Evolutionary conservation across 2,888 invertebrate genomes (phyloP), one percentile per base, ranked within the genome.

Genomic region (Campopleginae sp.): DNA sequence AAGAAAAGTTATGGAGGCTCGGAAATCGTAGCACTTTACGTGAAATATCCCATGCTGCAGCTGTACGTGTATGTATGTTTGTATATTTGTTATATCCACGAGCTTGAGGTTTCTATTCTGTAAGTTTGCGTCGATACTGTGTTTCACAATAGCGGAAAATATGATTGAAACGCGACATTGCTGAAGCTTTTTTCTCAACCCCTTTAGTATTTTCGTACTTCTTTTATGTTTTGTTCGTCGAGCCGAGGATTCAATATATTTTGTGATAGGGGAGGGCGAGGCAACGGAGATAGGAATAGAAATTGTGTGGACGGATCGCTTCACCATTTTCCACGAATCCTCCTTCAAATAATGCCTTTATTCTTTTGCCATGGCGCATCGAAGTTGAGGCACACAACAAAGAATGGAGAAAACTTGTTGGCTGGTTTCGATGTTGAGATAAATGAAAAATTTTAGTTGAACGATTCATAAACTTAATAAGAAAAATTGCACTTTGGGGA

Each of bases 141-240:
- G 78, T 80, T 78, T 87, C 87, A 82, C 88, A 87, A 89, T 89
- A 82, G 86, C 71, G 85, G 82, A 88, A 90, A 72, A 72, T 80
- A 80, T 88, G 89, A 91, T 91, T 88, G 90, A 89, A 90, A 89
- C 82, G 76, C 87, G 88, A 88, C 89, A 89, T 91, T 89, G 87
- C 89, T 75, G 48, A 58, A 70, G 68, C 61, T 78, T 76, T 82
- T 65, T 23, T 66, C 63, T 68, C 76, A 65, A 66, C 27, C 81
- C 48, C 77, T 54, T 79, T 66, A 65, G 58, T 72, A 83, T 81
- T 78, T 78, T 68, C 81, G 86, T 86, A 31, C 23, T 76, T 88
- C 88, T 89, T 89, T 88, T 90, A 87, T 76, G 61, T 75, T 76
- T 48, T 68, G 27, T 68, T n/a, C 66, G 38, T 38, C 80, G 27